Evolutionary conservation across 2,797 vertebrate species (phyloP), one percentile per base, ranked within the genome.

Genomic region (Atherinosoma microstoma): DNA sequence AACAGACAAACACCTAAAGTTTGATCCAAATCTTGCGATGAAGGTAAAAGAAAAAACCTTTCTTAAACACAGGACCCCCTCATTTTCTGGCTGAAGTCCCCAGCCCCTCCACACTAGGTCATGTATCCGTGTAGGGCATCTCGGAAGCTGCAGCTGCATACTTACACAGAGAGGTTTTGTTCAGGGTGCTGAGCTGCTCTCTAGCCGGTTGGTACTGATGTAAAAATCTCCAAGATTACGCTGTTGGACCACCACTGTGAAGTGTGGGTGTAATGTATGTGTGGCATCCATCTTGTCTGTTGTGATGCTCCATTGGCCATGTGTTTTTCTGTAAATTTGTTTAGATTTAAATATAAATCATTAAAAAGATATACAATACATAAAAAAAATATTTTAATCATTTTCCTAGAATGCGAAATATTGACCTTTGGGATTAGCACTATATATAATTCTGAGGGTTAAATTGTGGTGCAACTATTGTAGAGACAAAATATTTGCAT

Each of bases 141-240:
- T 90, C 83, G 90, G 93, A 65, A 87, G 89, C 88, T 91, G 88
- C 93, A 95, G 94, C 93, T 94, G 93, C 90, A 91, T 88, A 77
- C 81, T 88, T 74, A 91, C 94, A 95, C 93, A 94, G 93, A 91
- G 90, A 87, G 85, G 92, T 93, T 94, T 95, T 94, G 94, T 95
- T 94, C 80, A 68, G 82, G 81, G 80, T 65, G 75, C 64, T 30
- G 82, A 45, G 87, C 92, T 93, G 87, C 79, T 84, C 53, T 87
- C 85, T 78, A 90, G 91, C 88, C 93, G 94, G 87, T 75, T 95
- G 91, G 94, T 87, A 83, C 87, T 88, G 88, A 93, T 92, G 91
- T 85, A 73, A 84, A 93, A 84, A 83, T 36, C 62, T 60, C 78
- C 69, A 83, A 59, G 76, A 81, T 76, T 72, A 69, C 69, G 82